Evolutionary conservation across 2,113 vertebrate genomes (phyloP), one percentile per base, ranked within the genome.

Genomic region (Epinephelus cyanopodus): DNA sequence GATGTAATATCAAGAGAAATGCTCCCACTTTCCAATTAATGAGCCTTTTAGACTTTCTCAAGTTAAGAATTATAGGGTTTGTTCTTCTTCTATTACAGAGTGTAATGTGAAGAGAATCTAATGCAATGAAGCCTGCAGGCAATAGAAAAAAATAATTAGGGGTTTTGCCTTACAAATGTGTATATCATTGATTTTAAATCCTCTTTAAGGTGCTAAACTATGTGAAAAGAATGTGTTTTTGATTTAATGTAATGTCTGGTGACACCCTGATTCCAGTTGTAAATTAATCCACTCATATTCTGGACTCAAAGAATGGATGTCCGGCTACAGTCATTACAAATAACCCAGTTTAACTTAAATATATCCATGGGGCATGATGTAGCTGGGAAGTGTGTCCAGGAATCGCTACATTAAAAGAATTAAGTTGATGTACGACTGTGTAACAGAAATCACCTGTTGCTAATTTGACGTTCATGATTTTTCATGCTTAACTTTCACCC

Each of bases 401-500:
- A 67, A 25, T 19, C 47, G 2, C 33, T 48, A 23, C 61, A 53
- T 61, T 50, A 42, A 66, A 76, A 52, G 0, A 66, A 71, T 60
- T 1, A 39, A 7, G 11, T 62, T 70, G 45, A 71, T 23, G 23
- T 54, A 29, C 57, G 74, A 19, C 47, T 27, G 57, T 48, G 18
- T 23, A 56, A 27, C 72, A 78, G 15, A 68, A 74, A 74, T 71
- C 45, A 57, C 42, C 74, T 75, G 63, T 57, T 33, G 54, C 63
- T 70, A 47, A 78, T 85, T 74, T 54, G 57, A 77, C 19, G 1
- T 25, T 27, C 33, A 48, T 29, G 62, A 58, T 72, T 77, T 74
- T 86, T 62, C 74, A 62, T 25, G 47, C 81, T 66, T 8, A 14
- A 1, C 8, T 74, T 90, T 85, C 65, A 63, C 65, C 39, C 23